phyloP scores from a whole-genome alignment of 2,113 vertebrate species.

The Poicephalus meyeri region DNA sequence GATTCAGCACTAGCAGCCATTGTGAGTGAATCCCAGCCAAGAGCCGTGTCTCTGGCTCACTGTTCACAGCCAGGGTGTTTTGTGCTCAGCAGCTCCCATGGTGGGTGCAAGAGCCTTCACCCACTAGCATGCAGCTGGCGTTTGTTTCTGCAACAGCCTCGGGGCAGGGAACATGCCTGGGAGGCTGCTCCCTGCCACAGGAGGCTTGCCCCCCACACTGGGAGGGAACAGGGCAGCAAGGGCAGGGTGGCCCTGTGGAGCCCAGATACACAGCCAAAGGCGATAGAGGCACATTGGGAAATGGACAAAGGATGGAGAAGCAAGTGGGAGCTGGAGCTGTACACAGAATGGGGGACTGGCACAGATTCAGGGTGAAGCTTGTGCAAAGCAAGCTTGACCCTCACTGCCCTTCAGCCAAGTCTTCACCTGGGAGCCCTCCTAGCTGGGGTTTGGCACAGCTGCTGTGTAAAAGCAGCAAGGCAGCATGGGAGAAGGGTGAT shows the following conservation, averaged over 20 bases:
- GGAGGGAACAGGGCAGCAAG: background rate
- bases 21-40: background rate
- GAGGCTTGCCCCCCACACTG: fast-evolving
- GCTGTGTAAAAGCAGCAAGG: background rate
- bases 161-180: background rate
- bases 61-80: fast-evolving
- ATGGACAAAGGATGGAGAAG: background rate
- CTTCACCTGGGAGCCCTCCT: background rate
- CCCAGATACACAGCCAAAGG: background rate
- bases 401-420: background rate
- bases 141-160: background rate
- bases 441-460: background rate
- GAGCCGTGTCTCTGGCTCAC: fast-evolving
- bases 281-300: background rate
- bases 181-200: background rate
- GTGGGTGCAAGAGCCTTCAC: fast-evolving
- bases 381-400: background rate
- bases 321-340: background rate
- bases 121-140: fast-evolving
- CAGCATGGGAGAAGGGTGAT: background rate
- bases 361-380: background rate
- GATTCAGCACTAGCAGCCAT: background rate
- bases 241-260: background rate
- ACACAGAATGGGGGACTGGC: background rate
- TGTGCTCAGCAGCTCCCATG: background rate